Evolutionary conservation across 1,140 invertebrate genomes (phyloP).

Genomic region (Panagrolaimus sp.): DNA sequence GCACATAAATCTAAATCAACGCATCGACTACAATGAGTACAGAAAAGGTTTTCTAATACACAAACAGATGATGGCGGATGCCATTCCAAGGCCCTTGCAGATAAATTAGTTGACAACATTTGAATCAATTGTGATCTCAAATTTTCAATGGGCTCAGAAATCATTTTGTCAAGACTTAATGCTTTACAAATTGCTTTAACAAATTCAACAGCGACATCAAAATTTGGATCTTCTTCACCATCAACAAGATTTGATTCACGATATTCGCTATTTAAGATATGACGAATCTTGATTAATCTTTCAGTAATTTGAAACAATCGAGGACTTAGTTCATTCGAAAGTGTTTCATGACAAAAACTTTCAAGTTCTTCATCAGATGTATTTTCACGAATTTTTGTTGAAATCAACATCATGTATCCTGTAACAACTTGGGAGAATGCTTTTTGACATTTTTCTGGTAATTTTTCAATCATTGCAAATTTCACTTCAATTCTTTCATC

Average conservation of each 20-base stretch:
- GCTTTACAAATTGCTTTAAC: slow-evolving; percentile 45
- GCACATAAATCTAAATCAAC: slow-evolving; percentile 57
- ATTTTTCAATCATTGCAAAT: slow-evolving; percentile 20
- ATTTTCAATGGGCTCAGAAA: slow-evolving; percentile 34
- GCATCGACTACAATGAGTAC: slow-evolving; percentile 33
- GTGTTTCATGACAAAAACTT: slow-evolving; percentile 14
- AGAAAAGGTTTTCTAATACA: slow-evolving; percentile 42
- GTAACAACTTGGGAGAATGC: slow-evolving; percentile 25
- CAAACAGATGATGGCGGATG: slow-evolving; percentile 24
- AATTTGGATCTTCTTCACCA: neutral
- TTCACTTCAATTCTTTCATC: slow-evolving; percentile 25
- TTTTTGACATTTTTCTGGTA: slow-evolving; percentile 64
- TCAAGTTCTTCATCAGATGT: slow-evolving; percentile 33
- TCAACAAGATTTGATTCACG: neutral
- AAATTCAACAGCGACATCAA: slow-evolving; percentile 42
- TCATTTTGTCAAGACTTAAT: slow-evolving; percentile 20
- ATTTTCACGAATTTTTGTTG: slow-evolving; percentile 74
- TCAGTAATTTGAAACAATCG: slow-evolving; percentile 20
- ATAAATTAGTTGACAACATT: slow-evolving; percentile 20
- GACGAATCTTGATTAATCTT: slow-evolving; percentile 3
- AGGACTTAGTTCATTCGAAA: slow-evolving; percentile 20
- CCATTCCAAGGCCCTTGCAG: slow-evolving; percentile 30
- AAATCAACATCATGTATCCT: slow-evolving; percentile 66
- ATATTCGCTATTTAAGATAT: neutral
- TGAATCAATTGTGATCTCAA: slow-evolving; percentile 30